Base-by-base conservation (phyloP, 2,113 vertebrate species). In the Vicugna pacos region DNA sequence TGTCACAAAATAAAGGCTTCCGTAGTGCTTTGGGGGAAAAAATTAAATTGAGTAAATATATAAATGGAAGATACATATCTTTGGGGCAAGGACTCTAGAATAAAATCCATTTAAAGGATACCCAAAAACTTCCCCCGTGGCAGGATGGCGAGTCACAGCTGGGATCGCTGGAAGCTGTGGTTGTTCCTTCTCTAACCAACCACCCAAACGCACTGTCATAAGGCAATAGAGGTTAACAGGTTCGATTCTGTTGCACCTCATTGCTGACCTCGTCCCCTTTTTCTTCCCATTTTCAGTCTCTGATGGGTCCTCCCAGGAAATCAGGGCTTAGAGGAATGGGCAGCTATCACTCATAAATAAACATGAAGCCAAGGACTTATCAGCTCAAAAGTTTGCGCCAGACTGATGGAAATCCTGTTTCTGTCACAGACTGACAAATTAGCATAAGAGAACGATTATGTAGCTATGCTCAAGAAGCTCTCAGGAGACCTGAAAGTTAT, bases 381-480 rank as follows among this genome's bases (percentile, higher is more conserved):
- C 3, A n/a, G 26, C 80, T 92, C 58, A 76, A 42, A 93, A 88
- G 70, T 62, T 89, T 75, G 54, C 20, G 1, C 75, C 56, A 94
- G n/a, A 86, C 56, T 76, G 73, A 92, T 93, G 52, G 67, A 82
- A 93, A 94, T 52, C 35, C 52, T 93, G 69, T 88, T 93, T 91
- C 79, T 83, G 54, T 86, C 94, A 96, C 46, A 90, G 50, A 69
- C 17, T 77, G 65, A 69, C 60, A 90, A 93, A 92, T 88, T 87
- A 96, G 42, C 84, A 15, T 67, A 64, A 76, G 52, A 70, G 17
- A 92, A 32, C 75, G 35, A 86, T 86, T 92, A 69, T 26, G 24
- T 46, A 72, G 46, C 30, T 96, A 24, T 48, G 24, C n/a, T 95
- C 35, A 30, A 52, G 60, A 85, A 70, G n/a, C 19, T 87, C 28